A percentile compares a stretch with the other conserved stretches of the same genome.
Conservation (phyloP, 2,888 invertebrate species). For the Eupithecia abbreviata region DNA sequence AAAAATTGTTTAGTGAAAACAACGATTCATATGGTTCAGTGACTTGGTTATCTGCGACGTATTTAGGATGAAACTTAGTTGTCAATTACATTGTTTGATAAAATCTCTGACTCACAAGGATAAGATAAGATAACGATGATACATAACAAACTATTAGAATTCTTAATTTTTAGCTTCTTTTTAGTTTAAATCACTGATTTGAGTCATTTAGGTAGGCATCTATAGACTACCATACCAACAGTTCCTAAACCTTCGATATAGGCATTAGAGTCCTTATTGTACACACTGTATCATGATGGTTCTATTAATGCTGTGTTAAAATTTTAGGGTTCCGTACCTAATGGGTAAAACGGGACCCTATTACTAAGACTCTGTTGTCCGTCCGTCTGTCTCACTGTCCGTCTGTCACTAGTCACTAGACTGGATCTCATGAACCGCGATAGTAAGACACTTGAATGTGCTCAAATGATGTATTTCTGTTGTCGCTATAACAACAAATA, state of each 20-base stretch:
- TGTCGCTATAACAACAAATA: no score
- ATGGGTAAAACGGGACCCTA: no score
- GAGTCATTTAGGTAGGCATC: background rate
- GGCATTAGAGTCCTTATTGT: background rate
- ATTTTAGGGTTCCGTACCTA: no score
- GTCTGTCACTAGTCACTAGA: no score
- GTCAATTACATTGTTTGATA: slow-evolving; percentile 1
- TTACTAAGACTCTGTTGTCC: no score
- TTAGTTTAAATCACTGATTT: background rate
- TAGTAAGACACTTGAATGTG: no score
- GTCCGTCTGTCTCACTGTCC: no score
- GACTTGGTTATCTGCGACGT: background rate
- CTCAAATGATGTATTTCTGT: no score
- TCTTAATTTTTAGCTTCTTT: background rate
- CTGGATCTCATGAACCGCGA: no score
- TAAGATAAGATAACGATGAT: background rate
- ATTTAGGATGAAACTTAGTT: background rate
- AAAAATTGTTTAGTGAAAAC: background rate
- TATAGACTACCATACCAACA: background rate
- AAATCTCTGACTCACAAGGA: slow-evolving; percentile 2
- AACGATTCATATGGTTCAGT: background rate
- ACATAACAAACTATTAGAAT: background rate
- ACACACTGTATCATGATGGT: background rate
- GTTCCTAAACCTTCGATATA: background rate
- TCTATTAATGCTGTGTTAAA: background rate